Base-by-base conservation (phyloP, 2,113 vertebrate species). In the Ceuthmochares aereus region DNA sequence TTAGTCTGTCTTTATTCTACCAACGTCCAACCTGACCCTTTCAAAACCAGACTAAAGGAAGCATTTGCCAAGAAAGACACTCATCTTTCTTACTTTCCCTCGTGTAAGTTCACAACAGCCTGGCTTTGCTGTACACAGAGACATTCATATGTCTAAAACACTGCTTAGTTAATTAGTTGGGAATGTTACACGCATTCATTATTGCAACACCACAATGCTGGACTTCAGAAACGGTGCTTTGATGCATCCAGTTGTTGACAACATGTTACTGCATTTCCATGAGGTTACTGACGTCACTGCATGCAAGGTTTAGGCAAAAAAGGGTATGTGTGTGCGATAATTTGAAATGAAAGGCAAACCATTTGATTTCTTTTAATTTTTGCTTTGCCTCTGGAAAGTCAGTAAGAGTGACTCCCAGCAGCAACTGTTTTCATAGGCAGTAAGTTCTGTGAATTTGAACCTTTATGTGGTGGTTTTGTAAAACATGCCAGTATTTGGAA, bases 221-320 rank as follows among this genome's bases (percentile, higher is more conserved):
- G 36, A 85, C 62, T 80, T 72, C 70, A 62, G 80, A 69, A 87
- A 42, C 1, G 15, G n/a, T 55, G 36, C 21, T 69, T 62, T 66
- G 54, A 87, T 73, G 81, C n/a, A 89, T 58, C 25, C 93, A 87
- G 34, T 77, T 69, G 74, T n/a, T 90, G 67, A 75, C 59, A 94
- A 83, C 3, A 8, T 3, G 37, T 68, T 87, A 36, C 47, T 78
- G 80, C 34, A 76, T 66, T 90, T 87, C 49, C 32, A 37, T 25
- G 55, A 25, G n/a, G 21, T 36, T 45, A 58, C 42, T 95, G 91
- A 90, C 1, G 2, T 89, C 81, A 90, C 2, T 21, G 29, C 15
- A 42, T 40, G 36, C 85, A 36, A 85, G 36, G 10, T 34, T 91
- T 25, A 37, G 87, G 40, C 36, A 96, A 77, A 70, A 5, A 6